Conservation (phyloP, 1,140 invertebrate species). For the Paraescarpia echinospica region DNA sequence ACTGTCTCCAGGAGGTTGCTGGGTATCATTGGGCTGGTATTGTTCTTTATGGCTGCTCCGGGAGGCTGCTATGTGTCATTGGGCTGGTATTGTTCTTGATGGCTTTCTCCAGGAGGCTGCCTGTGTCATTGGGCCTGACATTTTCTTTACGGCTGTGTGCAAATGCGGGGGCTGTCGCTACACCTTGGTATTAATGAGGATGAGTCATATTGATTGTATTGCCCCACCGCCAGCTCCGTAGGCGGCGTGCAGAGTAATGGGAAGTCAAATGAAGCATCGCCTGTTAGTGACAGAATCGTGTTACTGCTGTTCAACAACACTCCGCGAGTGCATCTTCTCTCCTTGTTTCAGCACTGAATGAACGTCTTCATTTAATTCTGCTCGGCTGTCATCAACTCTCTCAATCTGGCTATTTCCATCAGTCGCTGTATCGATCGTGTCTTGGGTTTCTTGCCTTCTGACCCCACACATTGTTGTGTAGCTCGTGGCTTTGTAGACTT, state of each 20-base stretch:
- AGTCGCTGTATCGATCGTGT: not conserved
- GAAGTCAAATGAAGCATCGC: not conserved
- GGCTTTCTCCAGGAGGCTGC: no score
- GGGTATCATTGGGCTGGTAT: not conserved
- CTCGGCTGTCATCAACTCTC: not conserved
- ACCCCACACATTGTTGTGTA: not conserved
- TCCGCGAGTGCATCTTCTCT: not conserved
- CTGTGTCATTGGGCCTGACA: not conserved
- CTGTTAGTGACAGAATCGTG: not conserved
- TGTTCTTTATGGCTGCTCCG: not conserved
- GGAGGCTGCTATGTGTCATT: no score
- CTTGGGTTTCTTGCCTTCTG: not conserved
- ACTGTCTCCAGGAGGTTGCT: not conserved
- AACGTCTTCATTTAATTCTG: conserved; percentile 1
- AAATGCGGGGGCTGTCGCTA: not conserved
- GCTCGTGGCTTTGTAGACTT: not conserved
- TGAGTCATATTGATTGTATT: not conserved
- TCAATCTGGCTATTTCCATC: not conserved
- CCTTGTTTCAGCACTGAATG: not conserved
- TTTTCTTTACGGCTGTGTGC: not conserved
- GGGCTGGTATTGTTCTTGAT: no score
- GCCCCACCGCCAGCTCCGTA: not conserved
- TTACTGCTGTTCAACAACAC: not conserved
- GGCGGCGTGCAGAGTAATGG: not conserved
- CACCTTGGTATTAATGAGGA: not conserved